These are phyloP conservation scores for Onychorhynchus coronatus DNA, from an alignment of 2,113 vertebrate species.

Conservation along the genomic window DNA sequence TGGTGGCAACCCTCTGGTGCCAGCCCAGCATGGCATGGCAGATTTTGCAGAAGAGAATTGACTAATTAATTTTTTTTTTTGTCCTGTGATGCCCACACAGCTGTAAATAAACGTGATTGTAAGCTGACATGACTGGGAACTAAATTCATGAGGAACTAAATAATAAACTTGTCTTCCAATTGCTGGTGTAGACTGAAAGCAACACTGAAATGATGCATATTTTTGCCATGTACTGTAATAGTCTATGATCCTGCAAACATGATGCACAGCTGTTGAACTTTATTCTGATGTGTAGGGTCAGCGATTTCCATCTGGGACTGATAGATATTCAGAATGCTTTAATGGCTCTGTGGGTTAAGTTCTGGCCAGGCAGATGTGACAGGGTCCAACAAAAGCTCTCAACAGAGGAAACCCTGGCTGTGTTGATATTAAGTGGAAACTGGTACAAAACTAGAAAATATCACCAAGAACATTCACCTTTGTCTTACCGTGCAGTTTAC, in stretches of 20 bases:
- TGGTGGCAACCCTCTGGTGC: fast-evolving
- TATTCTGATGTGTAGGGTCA: neutral
- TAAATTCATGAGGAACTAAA: neutral
- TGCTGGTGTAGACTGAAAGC: neutral
- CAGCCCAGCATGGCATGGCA: fast-evolving
- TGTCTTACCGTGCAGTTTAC: neutral
- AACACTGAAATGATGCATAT: neutral
- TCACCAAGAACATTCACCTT: neutral
- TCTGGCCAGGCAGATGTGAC: neutral
- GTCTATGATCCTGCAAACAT: neutral
- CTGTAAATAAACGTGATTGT: neutral
- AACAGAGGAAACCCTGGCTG: neutral
- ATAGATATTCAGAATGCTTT: neutral
- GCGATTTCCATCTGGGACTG: neutral
- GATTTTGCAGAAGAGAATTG: neutral
- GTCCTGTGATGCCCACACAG: neutral
- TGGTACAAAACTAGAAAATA: neutral
- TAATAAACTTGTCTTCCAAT: neutral
- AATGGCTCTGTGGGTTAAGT: neutral
- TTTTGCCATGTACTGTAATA: neutral
- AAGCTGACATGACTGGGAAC: neutral
- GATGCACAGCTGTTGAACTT: neutral
- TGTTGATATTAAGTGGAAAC: neutral
- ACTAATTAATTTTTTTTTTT: neutral
- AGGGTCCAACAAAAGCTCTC: neutral